Base-by-base conservation (phyloP, 2,888 invertebrate genomes). In the Allygus modestus region DNA sequence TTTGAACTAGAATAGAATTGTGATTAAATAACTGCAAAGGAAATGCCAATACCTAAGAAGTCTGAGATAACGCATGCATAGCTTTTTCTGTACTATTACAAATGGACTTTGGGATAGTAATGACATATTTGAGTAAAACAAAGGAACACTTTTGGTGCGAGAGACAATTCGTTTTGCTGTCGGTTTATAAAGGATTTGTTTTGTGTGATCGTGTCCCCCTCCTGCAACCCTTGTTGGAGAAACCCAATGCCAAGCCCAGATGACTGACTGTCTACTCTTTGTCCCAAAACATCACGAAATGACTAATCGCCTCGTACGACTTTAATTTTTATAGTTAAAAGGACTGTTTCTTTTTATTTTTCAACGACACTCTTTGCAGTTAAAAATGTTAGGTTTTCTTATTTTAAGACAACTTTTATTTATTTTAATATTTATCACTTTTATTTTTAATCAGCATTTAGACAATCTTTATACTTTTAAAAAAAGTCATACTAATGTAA, bases 151-250 rank as follows among this genome's bases (percentile, higher is more conserved):
- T 23, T 61, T 31, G 69, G 69, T 28, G 33, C 7, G 37, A 15
- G 23, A n/a, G 71, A 41, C 41, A 41, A 71, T 69, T 41, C 41
- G 71, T 37, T 37, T 71, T 41, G 37, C 33, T n/a, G 69, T 28
- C 69, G 69, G 69, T 69, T 69, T 71, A 71, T 26, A 41, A 71
- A 41, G 71, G 71, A 37, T 71, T 15, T 71, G 71, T 37, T 71
- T 71, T 71, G 71, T 71, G 71, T 41, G 71, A 71, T 71, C 69
- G 9, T 23, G 1, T 15, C 31, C 33, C n/a, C 71, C 41, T 17
- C 33, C 17, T 9, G 15, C 31, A 31, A 5, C 26, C 69, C 69
- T 15, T 46, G 46, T 17, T 17, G 46, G 46, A 46, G 46, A 46
- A 46, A 46, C 4, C 46, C 46, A 58, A 4, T 58, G 58, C 65